Evolutionary conservation across 2,797 vertebrate species (phyloP), one percentile per base, ranked within the genome.

Genomic region (Melanotaenia boesemani): DNA sequence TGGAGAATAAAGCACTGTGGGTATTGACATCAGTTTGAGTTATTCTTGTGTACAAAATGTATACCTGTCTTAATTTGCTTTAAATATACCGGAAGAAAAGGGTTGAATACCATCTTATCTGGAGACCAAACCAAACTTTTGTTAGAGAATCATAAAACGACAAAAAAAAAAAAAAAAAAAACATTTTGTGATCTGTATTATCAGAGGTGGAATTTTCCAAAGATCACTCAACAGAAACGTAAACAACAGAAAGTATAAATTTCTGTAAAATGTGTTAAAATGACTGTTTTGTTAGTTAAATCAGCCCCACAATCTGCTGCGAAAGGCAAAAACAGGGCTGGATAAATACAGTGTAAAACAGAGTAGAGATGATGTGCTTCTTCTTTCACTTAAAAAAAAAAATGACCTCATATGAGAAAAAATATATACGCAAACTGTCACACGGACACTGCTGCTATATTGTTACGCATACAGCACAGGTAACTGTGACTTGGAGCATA

Each of bases 1-100:
- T 26, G 30, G 52, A 44, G 61, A 70, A 54, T 52, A 72, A 63
- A 63, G 22, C 37, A 15, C 16, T 13, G 26, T 65, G 52, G 5
- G 1, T 61, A 15, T 18, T 46, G n/a, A 60, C 57, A 70, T 39
- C 58, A 54, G 65, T 70, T 64, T 57, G 11, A 79, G 59, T 46
- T 66, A 56, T 46, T 66, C n/a, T 59, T 32, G n/a, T 34, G 46
- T 58, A 63, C 41, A 63, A 70, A 52, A 50, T 16, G 60, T 22
- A 63, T 3, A 3, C 2, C 15, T 41, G 30, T 63, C 30, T 70
- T 59, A 12, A 61, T 28, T 20, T 26, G 3, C 28, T 67, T 70
- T 44, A 4, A 67, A 54, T 46, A 4, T 22, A 39, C 15, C 68
- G 6, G 55, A 57, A 52, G 8, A 24, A 59, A 62, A 20, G 6